Evolutionary conservation across 2,888 invertebrate species (phyloP).

Genomic region (Lumbricus terrestris): DNA sequence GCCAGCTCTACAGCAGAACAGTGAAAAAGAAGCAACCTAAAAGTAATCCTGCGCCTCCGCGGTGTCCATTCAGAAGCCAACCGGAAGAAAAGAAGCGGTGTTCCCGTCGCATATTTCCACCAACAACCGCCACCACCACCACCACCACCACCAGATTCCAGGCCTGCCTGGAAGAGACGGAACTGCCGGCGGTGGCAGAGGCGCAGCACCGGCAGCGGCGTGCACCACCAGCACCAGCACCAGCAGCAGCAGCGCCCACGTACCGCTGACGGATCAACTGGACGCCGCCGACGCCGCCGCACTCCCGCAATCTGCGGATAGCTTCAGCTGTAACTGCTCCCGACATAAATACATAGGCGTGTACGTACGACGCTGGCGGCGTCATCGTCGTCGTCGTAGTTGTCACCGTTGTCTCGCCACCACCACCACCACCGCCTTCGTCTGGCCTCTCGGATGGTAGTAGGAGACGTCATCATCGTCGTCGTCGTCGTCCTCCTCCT

Average conservation of each 20-base stretch:
- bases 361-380: not conserved
- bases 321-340: constrained; percentile 3
- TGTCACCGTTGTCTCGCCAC: too few species aligned
- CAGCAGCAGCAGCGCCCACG: not conserved
- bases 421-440: too few species aligned
- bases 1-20: too few species aligned
- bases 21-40: not conserved
- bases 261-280: not conserved
- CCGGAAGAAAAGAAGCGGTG: not conserved
- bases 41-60: not conserved
- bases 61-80: not conserved
- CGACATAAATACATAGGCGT: not conserved
- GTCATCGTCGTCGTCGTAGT: not conserved
- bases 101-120: not conserved
- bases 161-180: constrained; percentile 3
- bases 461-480: not conserved
- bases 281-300: too few species aligned
- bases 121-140: not conserved
- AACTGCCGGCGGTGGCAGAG: not conserved
- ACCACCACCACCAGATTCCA: not conserved
- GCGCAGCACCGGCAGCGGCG: too few species aligned
- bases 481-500: not conserved
- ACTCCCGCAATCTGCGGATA: constrained; percentile 3
- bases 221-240: not conserved
- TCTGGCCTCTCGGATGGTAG: not conserved